phyloP scores from a whole-genome alignment of 1,140 invertebrate genomes.

The Dreissena rostriformis region DNA sequence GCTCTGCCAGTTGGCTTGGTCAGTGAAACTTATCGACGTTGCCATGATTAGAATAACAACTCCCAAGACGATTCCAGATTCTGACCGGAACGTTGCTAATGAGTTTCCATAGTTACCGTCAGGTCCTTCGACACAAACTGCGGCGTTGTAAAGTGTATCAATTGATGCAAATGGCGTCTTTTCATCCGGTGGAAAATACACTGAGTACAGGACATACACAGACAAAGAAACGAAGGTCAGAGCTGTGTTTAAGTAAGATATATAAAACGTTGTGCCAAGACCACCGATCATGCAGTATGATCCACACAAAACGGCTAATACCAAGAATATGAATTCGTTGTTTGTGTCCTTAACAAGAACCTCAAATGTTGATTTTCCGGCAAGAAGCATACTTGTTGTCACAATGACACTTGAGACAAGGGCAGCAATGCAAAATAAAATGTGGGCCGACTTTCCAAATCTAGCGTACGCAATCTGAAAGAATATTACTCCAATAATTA shows the following conservation, averaged over 20 bases:
- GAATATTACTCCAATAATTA: background rate
- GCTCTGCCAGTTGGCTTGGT: constrained; percentile 79
- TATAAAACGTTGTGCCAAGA: constrained; percentile 80
- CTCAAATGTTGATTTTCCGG: constrained; percentile 66
- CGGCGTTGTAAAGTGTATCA: constrained; percentile 64
- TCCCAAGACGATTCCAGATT: constrained; percentile 71
- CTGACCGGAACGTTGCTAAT: constrained; percentile 61
- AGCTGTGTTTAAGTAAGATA: constrained; percentile 81
- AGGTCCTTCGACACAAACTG: constrained; percentile 68
- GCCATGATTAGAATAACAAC: constrained; percentile 69
- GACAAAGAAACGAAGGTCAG: constrained; percentile 77
- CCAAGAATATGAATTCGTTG: constrained; percentile 69
- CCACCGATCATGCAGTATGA: constrained; percentile 81
- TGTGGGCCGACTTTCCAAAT: constrained; percentile 77
- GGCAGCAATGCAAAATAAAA: constrained; percentile 77
- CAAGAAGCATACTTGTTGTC: constrained; percentile 68
- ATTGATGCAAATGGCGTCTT: constrained; percentile 43
- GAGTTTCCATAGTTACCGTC: constrained; percentile 76
- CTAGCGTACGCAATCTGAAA: constrained; percentile 78
- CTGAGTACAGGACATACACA: constrained; percentile 63
- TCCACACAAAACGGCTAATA: constrained; percentile 73
- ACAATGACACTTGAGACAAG: constrained; percentile 77
- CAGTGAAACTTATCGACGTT: constrained; percentile 79
- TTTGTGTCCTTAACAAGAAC: constrained; percentile 68
- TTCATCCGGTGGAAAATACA: constrained; percentile 46